Evolutionary conservation across 2,113 vertebrate species (phyloP).

Genomic region (Eurystomus gularis): DNA sequence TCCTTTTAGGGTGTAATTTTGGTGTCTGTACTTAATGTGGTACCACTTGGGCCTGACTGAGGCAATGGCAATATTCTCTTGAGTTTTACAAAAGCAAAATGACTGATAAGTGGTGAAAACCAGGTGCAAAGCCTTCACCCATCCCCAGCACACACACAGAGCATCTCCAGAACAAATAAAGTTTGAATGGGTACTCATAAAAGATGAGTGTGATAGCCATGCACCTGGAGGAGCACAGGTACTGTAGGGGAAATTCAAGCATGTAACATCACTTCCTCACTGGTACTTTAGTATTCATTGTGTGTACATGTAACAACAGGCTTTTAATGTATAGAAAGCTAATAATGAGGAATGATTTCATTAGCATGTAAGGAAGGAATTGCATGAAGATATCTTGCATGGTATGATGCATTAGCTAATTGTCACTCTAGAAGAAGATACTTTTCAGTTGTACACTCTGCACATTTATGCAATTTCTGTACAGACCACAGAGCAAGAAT

Average conservation of each 20-base stretch:
- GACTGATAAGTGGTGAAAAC: not conserved
- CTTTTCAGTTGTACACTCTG: not conserved
- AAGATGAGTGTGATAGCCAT: not conserved
- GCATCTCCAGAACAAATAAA: not conserved
- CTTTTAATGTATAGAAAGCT: not conserved
- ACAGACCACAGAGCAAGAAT: not conserved
- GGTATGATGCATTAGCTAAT: not conserved
- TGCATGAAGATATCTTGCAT: not conserved
- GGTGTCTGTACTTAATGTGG: not conserved
- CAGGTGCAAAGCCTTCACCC: not conserved
- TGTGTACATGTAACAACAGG: not conserved
- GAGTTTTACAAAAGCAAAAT: not conserved
- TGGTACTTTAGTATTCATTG: not conserved
- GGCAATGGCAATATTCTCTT: not conserved
- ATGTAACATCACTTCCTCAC: not conserved
- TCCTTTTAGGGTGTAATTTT: not conserved
- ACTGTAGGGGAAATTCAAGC: not conserved
- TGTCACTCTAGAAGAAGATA: not conserved
- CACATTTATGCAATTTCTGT: not conserved
- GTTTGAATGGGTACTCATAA: not conserved
- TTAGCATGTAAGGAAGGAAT: not conserved
- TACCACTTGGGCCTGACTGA: not conserved
- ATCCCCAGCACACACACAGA: not conserved
- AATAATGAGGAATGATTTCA: not conserved
- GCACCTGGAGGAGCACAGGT: not conserved